A percentile compares a stretch with the other conserved stretches of the same genome.
phyloP scores from a whole-genome alignment of 2,113 vertebrate species.

The Lathamus discolor region DNA sequence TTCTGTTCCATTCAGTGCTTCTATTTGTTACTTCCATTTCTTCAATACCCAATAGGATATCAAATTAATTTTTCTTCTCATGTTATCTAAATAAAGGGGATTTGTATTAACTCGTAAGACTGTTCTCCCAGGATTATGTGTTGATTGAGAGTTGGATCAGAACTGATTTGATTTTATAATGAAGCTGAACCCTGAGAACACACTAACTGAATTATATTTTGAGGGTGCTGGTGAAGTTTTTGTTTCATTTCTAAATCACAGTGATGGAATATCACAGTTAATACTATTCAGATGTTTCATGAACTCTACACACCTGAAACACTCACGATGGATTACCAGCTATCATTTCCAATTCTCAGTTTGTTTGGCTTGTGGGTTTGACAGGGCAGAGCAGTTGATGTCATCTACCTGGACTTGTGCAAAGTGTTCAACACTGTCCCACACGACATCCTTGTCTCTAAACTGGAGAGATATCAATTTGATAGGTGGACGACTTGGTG shows the following conservation, averaged over 20 bases:
- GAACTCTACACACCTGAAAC: background rate
- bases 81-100: background rate
- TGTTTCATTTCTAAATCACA: background rate
- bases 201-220: background rate
- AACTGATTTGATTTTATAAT: background rate
- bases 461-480: no score
- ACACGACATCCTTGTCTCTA: no score
- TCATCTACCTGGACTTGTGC: no score
- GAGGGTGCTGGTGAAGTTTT: background rate
- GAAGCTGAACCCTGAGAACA: background rate
- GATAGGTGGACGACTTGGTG: no score
- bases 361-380: background rate
- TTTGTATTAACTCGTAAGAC: background rate
- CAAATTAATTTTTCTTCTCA: background rate
- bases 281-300: background rate
- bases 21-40: background rate
- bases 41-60: background rate
- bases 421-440: accelerated
- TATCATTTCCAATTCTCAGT: background rate
- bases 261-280: background rate
- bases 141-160: background rate
- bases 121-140: background rate
- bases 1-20: background rate
- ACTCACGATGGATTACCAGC: background rate
- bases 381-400: background rate